A percentile compares a stretch with the other conserved stretches of the same genome.
phyloP scores from a whole-genome alignment of 2,888 invertebrate species.

The Dromius quadrimaculatus region DNA sequence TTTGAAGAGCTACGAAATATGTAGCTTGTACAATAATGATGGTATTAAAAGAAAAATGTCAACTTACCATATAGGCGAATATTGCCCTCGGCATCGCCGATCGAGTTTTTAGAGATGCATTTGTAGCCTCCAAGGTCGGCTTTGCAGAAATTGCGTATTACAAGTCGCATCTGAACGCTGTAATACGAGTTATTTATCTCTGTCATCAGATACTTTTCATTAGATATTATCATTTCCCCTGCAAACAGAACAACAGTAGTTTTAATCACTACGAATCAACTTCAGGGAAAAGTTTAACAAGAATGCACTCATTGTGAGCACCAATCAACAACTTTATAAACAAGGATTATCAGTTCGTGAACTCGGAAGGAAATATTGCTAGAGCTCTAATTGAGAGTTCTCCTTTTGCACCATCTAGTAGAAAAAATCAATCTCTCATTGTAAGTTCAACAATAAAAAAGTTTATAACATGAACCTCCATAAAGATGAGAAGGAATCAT shows the following conservation, averaged over 20 bases:
- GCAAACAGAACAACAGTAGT: slow-evolving; percentile 56
- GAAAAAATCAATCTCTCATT: too few species aligned
- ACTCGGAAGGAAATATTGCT: slow-evolving; percentile 14
- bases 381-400: too few species aligned
- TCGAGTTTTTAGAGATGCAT: slow-evolving; percentile 92
- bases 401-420: too few species aligned
- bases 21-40: not conserved
- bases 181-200: slow-evolving; percentile 86
- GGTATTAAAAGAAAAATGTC: not conserved
- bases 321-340: not conserved
- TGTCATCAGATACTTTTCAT: slow-evolving; percentile 86
- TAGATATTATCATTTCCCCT: slow-evolving; percentile 94
- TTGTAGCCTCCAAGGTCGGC: slow-evolving; percentile 89
- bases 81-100: slow-evolving; percentile 91
- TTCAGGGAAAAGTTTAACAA: not conserved
- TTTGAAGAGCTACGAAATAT: too few species aligned
- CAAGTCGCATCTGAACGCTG: slow-evolving; percentile 85
- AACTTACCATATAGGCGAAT: slow-evolving; percentile 88
- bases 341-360: slow-evolving; percentile 3
- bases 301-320: slow-evolving; percentile 1
- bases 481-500: too few species aligned
- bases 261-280: slow-evolving; percentile 18
- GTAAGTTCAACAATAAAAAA: too few species aligned
- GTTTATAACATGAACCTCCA: too few species aligned
- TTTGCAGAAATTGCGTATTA: slow-evolving; percentile 80